Conservation (phyloP, 2,797 vertebrate genomes). For the Ctenochaetus hawaiiensis region DNA sequence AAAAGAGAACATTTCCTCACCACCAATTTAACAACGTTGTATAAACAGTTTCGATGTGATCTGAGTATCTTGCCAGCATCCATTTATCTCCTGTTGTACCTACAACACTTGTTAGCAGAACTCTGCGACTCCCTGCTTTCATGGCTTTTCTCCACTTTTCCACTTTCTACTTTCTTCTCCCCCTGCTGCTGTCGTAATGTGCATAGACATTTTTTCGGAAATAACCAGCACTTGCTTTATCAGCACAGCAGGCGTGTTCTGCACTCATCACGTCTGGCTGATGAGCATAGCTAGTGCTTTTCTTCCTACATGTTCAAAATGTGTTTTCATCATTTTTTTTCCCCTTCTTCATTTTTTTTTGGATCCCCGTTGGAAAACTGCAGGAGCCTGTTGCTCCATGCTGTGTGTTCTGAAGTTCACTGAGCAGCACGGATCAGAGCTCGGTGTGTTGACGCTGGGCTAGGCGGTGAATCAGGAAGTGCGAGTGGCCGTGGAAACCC, state of each 20-base stretch:
- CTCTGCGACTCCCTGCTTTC: constrained; percentile 26
- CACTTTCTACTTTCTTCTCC: too few relatives aligned
- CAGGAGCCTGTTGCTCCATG: constrained; percentile 31
- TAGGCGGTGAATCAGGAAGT: constrained; percentile 52
- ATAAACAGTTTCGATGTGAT: constrained; percentile 29
- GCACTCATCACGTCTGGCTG: background rate
- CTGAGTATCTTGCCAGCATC: constrained; percentile 8
- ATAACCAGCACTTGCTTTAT: background rate
- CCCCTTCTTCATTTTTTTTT: background rate
- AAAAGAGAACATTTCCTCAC: constrained; percentile 5
- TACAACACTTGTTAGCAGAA: background rate
- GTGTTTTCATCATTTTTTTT: background rate
- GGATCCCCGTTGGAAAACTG: constrained; percentile 25
- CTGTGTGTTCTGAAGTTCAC: constrained; percentile 52
- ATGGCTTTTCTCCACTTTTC: background rate
- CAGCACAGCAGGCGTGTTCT: background rate
- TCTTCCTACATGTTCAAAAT: background rate
- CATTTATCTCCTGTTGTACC: constrained; percentile 11
- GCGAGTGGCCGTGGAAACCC: constrained; percentile 44
- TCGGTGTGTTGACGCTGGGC: constrained; percentile 42
- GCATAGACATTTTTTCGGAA: background rate
- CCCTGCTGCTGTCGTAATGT: background rate
- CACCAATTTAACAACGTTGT: constrained; percentile 13
- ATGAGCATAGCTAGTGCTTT: background rate
- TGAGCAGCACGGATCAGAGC: constrained; percentile 56